Base-by-base conservation (phyloP, 2,888 invertebrate genomes). In the Criorhina ranunculi region DNA sequence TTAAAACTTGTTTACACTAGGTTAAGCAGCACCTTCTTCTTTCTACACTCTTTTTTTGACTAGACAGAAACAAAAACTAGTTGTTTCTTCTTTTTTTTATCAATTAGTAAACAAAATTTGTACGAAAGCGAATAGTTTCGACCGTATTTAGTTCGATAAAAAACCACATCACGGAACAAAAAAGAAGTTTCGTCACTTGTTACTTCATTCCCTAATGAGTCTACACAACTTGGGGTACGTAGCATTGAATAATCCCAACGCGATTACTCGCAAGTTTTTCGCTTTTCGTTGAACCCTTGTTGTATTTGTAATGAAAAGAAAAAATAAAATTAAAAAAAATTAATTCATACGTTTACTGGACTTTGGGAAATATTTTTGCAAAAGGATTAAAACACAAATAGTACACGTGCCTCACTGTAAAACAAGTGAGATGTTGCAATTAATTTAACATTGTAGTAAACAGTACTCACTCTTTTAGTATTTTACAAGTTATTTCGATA, bases 351-450 rank as follows among this genome's bases (percentile, higher is more conserved):
- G 9, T 19, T 17, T 12, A 8, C 19, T 42, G 9, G 42, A 15
- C 33, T 57, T 64, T 24, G 24, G 7, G 35, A n/a, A 44, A 33
- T 44, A 35, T 17, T 55, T 57, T 17, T 17, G 62, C 75, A 55
- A 24, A 76, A 76, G 66, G 67, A 76, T 46, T 31, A 49, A 53
- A 11, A 67, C 29, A 67, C 17, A 51, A 59, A n/a, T n/a, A 42
- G 60, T 35, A 77, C 77, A 77, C 77, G 77, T 77, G 77, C 77
- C 60, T 2, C 76, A 53, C 40, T 46, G 40, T n/a, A n/a, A n/a
- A n/a, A n/a, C n/a, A n/a, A n/a, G 29, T 17, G 12, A 35, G 12
- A 59, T 46, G n/a, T 31, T 11, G 42, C 2, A 67, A 55, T 55
- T 12, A 49, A 67, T 64, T 55, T 55, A 29, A 29, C 59, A n/a